A percentile compares a stretch with the other conserved stretches of the same genome.
phyloP scores from a whole-genome alignment of 2,888 invertebrate species.

The Lithosia quadra region DNA sequence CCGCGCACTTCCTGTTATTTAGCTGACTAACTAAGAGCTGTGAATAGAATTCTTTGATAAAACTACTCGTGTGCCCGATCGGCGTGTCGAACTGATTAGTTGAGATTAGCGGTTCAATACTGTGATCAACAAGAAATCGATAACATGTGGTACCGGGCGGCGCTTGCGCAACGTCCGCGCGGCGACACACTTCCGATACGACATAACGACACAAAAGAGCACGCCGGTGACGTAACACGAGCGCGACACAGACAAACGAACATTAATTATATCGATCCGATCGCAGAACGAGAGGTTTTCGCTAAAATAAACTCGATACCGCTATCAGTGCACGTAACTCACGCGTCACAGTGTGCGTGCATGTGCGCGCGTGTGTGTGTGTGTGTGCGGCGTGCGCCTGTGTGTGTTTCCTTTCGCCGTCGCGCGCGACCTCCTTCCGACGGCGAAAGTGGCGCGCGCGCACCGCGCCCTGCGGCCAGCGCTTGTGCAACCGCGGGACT shows the following conservation, averaged over 20 bases:
- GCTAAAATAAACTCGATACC: conserved; percentile 28
- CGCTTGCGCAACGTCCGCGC: conserved; percentile 12
- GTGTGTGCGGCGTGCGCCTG: conserved; percentile 26
- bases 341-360: conserved; percentile 6
- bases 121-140: neutral
- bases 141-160: neutral
- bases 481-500: conserved; percentile 10
- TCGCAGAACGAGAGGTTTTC: conserved; percentile 16
- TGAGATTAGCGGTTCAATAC: neutral
- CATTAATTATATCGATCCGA: conserved; percentile 14
- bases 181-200: conserved; percentile 16
- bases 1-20: neutral
- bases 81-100: neutral
- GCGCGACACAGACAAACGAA: conserved; percentile 16
- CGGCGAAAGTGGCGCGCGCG: conserved; percentile 59
- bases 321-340: conserved; percentile 36
- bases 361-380: conserved; percentile 18
- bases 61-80: no score
- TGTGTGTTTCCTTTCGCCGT: conserved; percentile 64
- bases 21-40: neutral
- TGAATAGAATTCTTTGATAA: neutral
- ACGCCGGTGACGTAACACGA: conserved; percentile 14
- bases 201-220: neutral
- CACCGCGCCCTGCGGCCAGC: conserved; percentile 27
- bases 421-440: conserved; percentile 60